Base-by-base conservation (phyloP, 2,797 vertebrate genomes). In the Chelidonichthys spinosus region DNA sequence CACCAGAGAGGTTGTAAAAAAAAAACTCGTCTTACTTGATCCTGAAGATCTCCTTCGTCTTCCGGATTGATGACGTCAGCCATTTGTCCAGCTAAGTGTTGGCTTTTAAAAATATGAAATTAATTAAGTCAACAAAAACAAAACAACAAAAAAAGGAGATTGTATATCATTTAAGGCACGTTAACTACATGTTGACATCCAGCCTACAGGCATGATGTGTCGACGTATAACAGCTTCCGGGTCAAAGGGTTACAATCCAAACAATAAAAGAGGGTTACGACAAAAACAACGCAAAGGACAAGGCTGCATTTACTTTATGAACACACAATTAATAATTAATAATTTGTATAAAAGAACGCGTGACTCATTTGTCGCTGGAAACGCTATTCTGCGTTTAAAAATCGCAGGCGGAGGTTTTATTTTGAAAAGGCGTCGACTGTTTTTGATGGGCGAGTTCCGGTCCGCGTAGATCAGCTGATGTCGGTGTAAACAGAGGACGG, bases 21-120 rank as follows among this genome's bases (percentile, higher is more conserved):
- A 61, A 36, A 54, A 36, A 54, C 0, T 10, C 2, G 42, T 39
- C 89, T 85, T 87, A 95, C 95, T 85, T 95, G 95, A 87, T 91
- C 74, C 78, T 92, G 94, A n/a, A 95, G 91, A 76, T 95, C 93
- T 39, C n/a, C 90, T 35, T 76, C 90, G 81, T 83, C 87, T 42
- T 85, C 92, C 33, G 65, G 39, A 49, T 56, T 66, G 72, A 77
- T 61, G 36, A 46, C 35, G 71, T 87, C 82, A 15, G 83, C 87
- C 92, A 92, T 93, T 13, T 46, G 78, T 63, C 65, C 25, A 69
- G 43, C 14, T 7, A 53, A 39, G 25, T 53, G n/a, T 47, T 18
- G 7, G 17, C 1, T 46, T 14, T 13, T 42, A 4, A 18, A 75
- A 68, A 73, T 5, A 14, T n/a, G 5, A 9, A 37, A 25, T 40